A percentile compares a stretch with the other conserved stretches of the same genome.
Conservation (phyloP, 1,140 invertebrate species). For the Drosophila arizonae region DNA sequence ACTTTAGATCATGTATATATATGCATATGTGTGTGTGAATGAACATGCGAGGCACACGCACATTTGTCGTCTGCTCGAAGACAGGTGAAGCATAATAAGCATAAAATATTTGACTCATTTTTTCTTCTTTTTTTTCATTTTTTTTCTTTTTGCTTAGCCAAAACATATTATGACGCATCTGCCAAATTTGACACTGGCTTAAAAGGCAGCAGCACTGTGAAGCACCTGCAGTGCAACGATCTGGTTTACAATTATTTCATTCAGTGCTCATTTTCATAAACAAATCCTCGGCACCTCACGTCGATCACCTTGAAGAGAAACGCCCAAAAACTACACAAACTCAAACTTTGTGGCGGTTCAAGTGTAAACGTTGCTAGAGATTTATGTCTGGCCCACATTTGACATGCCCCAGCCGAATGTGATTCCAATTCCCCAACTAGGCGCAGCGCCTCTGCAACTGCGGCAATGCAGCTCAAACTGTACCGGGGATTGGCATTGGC, state of each 20-base stretch:
- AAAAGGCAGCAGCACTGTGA: neutral
- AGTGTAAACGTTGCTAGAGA: conserved; percentile 44
- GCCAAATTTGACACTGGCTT: neutral
- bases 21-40: neutral
- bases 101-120: conserved; percentile 5
- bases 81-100: conserved; percentile 43
- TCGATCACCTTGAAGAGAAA: conserved; percentile 48
- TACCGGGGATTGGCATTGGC: conserved; percentile 4
- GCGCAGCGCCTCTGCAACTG: conserved; percentile 4
- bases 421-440: neutral
- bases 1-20: neutral
- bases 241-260: neutral
- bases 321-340: conserved; percentile 35
- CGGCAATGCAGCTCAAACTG: conserved; percentile 31
- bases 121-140: neutral
- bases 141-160: neutral
- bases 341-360: conserved; percentile 38
- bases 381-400: conserved; percentile 69
- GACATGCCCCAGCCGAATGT: conserved; percentile 15
- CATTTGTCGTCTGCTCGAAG: conserved; percentile 39
- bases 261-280: neutral
- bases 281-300: conserved; percentile 27
- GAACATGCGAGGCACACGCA: conserved; percentile 19
- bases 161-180: conserved; percentile 16
- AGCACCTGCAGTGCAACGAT: conserved; percentile 8